Base-by-base conservation (phyloP, 2,888 invertebrate genomes). In the Disparrhopalites patrizii region DNA sequence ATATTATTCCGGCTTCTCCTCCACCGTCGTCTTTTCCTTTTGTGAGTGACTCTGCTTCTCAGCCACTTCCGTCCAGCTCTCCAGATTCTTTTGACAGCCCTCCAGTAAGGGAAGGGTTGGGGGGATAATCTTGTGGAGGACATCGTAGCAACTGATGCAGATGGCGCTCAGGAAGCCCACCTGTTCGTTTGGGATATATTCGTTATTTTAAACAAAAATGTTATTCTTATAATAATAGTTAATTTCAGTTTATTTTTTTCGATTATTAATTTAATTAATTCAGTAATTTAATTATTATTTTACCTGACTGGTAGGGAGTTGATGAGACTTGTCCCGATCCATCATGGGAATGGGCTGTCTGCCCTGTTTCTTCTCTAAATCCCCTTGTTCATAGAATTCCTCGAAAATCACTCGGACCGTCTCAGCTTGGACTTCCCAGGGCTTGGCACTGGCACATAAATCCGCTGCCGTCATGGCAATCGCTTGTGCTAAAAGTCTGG, bases 391-490 rank as follows among this genome's bases (percentile, higher is more conserved):
- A 76, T 90, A 90, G 77, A 90, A 90, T 78, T 90, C 90, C 76
- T 89, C 87, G 77, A 89, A 89, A 62, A 92, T 91, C 7, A 90
- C 87, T 76, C 85, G 85, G 1, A 91, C 91, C 0, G 91, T 90
- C 77, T 89, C 85, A 23, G 86, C 85, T 79, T 92, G 91, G 1
- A 89, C 82, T 27, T 87, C 84, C 91, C 91, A 92, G 1, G 91
- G 90, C 77, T 92, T 92, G 0, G 90, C 87, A 73, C 89, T 88
- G 0, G 91, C 90, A 62, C 90, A 90, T 20, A 92, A 80, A 78
- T 92, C 92, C 70, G 89, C 87, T 0, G 88, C 88, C 0, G 91
- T 91, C 91, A 92, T 92, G 2, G 87, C 83, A 71, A 90, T 84
- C 0, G 89, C 89, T 81, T 88, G 86, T 2, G 88, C 82, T 33